Conservation (phyloP, 1,140 invertebrate species). For the Drosophila burlai region DNA sequence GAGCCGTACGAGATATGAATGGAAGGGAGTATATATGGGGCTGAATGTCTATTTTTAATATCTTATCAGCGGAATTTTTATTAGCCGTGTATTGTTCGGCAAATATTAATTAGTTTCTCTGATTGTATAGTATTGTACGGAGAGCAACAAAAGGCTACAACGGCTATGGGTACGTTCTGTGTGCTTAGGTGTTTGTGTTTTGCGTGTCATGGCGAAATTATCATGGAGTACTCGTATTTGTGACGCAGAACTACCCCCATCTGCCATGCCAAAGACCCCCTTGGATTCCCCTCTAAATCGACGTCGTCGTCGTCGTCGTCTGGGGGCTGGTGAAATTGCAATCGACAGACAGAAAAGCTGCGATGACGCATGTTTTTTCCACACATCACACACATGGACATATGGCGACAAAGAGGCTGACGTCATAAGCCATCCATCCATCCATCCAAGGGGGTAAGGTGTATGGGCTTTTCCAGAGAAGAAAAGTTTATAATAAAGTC, state of each 20-base stretch:
- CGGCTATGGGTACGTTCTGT: constrained; percentile 39
- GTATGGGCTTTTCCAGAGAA: not conserved
- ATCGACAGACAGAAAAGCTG: constrained; percentile 53
- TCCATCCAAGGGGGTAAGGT: constrained; percentile 3
- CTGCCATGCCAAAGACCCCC: not conserved
- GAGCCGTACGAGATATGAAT: constrained; percentile 3
- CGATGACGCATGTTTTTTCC: constrained; percentile 68
- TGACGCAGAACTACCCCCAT: constrained; percentile 61
- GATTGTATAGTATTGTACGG: constrained; percentile 56
- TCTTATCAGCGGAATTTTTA: constrained; percentile 76
- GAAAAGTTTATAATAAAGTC: not conserved
- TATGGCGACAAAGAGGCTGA: constrained; percentile 79
- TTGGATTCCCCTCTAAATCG: constrained; percentile 12
- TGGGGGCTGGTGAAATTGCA: constrained; percentile 74
- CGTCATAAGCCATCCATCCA: constrained; percentile 61
- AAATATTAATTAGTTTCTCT: constrained; percentile 83
- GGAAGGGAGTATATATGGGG: not conserved
- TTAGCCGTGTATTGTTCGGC: constrained; percentile 71
- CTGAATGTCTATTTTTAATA: constrained; percentile 67
- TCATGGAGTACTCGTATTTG: constrained; percentile 33
- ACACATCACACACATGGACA: constrained; percentile 46
- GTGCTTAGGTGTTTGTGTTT: constrained; percentile 41
- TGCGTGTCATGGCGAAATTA: constrained; percentile 81
- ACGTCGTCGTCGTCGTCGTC: not conserved
- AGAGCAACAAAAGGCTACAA: constrained; percentile 27